These are phyloP conservation scores for Denticeps clupeoides DNA, from an alignment of 2,797 vertebrate species.

Conservation along the genomic window DNA sequence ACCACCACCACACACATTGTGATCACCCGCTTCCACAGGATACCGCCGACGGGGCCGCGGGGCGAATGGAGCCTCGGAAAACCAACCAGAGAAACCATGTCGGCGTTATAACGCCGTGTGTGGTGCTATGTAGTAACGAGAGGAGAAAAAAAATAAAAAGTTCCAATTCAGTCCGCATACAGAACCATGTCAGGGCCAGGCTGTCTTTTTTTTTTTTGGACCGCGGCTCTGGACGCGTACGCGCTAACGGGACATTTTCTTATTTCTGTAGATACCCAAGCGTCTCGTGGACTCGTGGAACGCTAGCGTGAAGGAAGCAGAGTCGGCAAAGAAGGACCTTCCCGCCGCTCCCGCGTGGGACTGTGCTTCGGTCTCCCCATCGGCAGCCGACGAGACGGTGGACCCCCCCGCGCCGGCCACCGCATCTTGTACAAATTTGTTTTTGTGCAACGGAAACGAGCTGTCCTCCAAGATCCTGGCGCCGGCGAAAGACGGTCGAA, in stretches of 20 bases:
- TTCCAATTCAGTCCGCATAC: no score
- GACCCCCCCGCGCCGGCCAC: constrained; percentile 19
- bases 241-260: no score
- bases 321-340: constrained; percentile 55
- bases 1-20: no score
- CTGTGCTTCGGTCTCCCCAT: constrained; percentile 29
- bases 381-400: constrained; percentile 37
- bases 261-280: constrained; percentile 82
- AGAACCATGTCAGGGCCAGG: background rate
- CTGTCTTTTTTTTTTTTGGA: constrained; percentile 1
- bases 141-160: no score
- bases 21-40: no score
- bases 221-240: no score
- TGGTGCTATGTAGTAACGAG: no score
- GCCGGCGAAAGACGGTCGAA: constrained; percentile 25
- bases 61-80: no score
- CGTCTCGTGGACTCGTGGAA: constrained; percentile 84
- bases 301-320: constrained; percentile 79
- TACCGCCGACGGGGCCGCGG: no score
- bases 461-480: constrained; percentile 27
- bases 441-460: constrained; percentile 33
- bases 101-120: no score
- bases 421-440: constrained; percentile 17
- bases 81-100: no score
- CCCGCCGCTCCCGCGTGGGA: constrained; percentile 33